Percentiles rank a stretch among this genome's conserved stretches.
phyloP scores from a whole-genome alignment of 2,113 vertebrate genomes.

The Asarcornis scutulata region DNA sequence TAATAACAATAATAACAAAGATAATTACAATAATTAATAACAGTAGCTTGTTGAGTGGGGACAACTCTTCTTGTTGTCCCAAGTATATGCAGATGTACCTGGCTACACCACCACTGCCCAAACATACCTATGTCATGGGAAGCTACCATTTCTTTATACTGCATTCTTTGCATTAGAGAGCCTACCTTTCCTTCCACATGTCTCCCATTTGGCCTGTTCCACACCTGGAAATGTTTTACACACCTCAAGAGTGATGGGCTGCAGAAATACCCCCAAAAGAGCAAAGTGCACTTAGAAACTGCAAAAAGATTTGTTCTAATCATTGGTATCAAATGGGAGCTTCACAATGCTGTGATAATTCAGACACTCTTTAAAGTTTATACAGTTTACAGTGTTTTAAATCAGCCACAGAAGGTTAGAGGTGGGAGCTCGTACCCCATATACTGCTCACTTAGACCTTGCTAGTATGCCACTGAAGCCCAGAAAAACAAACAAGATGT shows the following conservation, averaged over 20 bases:
- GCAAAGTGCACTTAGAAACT: neutral
- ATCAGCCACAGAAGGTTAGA: neutral
- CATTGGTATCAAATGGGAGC: neutral
- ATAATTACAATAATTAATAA: neutral
- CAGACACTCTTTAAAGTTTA: neutral
- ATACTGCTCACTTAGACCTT: neutral
- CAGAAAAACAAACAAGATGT: neutral
- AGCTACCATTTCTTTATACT: neutral
- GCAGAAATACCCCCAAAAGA: neutral
- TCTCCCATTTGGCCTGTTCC: neutral
- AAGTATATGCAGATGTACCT: neutral
- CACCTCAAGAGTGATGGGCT: neutral
- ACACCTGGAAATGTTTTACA: neutral
- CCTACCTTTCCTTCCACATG: neutral
- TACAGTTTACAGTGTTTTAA: neutral
- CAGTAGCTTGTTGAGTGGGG: neutral
- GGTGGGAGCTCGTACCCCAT: neutral
- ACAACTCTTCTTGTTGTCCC: neutral
- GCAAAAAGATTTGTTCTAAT: neutral
- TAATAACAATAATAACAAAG: no score
- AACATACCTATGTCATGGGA: neutral
- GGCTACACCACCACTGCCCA: neutral
- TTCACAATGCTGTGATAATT: neutral
- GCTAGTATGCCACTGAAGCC: neutral
- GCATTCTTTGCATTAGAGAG: neutral